A percentile compares a stretch with the other conserved stretches of the same genome.
phyloP scores from a whole-genome alignment of 2,888 invertebrate genomes.

The Petrolisthes cinctipes region DNA sequence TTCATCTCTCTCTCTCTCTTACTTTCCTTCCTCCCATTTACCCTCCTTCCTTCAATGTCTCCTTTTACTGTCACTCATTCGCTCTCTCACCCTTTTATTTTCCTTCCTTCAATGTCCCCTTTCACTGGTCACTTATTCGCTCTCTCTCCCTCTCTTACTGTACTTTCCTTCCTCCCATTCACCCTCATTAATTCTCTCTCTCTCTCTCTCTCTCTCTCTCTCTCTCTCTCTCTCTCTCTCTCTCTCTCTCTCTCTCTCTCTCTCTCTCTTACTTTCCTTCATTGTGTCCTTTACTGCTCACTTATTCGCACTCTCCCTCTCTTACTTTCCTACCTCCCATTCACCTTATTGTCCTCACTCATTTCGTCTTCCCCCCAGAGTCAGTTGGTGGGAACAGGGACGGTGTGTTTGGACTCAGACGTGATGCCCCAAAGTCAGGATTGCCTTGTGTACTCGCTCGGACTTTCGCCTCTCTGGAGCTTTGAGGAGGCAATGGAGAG shows the following conservation, averaged over 20 bases:
- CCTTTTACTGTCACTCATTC: background rate
- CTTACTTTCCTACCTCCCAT: background rate
- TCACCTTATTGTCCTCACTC: background rate
- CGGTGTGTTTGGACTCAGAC: conserved; percentile 33
- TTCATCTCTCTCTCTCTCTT: background rate
- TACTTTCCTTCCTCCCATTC: no score
- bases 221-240: background rate
- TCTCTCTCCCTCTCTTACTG: background rate
- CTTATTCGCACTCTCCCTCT: background rate
- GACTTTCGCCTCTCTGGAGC: conserved; percentile 8
- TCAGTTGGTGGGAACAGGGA: conserved; percentile 1
- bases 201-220: background rate
- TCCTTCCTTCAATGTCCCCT: background rate
- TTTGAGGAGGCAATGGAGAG: conserved; percentile 47
- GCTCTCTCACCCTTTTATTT: background rate
- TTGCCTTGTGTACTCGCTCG: conserved; percentile 42
- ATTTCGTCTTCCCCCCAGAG: conserved; percentile 18
- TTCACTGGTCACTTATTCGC: background rate
- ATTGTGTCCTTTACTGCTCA: background rate
- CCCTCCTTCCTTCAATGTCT: background rate
- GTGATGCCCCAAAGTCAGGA: conserved; percentile 12
- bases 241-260: no score
- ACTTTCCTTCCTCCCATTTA: background rate
- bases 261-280: background rate
- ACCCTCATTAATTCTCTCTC: no score